Conservation (phyloP, 1,140 invertebrate genomes). For the Musca vetustissima region DNA sequence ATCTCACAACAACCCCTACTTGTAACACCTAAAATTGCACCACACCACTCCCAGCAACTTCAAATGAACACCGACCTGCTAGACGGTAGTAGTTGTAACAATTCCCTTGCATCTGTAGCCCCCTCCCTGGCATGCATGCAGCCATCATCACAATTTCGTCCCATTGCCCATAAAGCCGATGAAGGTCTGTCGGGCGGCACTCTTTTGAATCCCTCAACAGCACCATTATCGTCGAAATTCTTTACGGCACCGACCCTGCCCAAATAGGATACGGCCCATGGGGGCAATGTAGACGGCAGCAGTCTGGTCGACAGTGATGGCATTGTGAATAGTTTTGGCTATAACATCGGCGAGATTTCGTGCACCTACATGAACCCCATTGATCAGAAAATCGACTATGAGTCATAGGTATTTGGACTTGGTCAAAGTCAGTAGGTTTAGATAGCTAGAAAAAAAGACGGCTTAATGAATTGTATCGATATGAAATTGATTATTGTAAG, state of each 20-base stretch:
- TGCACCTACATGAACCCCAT: conserved; percentile 55
- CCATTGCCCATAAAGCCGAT: conserved; percentile 52
- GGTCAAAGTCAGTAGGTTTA: no score
- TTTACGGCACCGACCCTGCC: conserved; percentile 53
- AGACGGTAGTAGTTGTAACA: conserved; percentile 45
- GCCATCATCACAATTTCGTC: conserved; percentile 55
- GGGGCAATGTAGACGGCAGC: conserved; percentile 45
- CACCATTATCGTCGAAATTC: conserved; percentile 53
- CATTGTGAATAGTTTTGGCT: conserved; percentile 41
- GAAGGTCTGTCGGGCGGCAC: conserved; percentile 17
- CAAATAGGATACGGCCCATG: conserved; percentile 55
- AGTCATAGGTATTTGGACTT: conserved; percentile 29
- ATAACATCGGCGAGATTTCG: conserved; percentile 51
- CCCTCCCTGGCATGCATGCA: conserved; percentile 47
- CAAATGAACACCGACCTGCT: conserved; percentile 36
- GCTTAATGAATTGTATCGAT: neutral
- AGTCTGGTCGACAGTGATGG: conserved; percentile 31
- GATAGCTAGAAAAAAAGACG: neutral
- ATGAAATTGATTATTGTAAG: no score
- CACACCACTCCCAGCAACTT: conserved; percentile 32
- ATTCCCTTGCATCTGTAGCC: conserved; percentile 48
- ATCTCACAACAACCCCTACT: conserved; percentile 46
- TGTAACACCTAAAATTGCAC: conserved; percentile 51
- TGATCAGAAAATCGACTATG: conserved; percentile 54
- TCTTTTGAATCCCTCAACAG: conserved; percentile 48